A percentile compares a stretch with the other conserved stretches of the same genome.
These are phyloP conservation scores for Phlogophora meticulosa DNA, from an alignment of 2,888 invertebrate genomes.

Conservation along the genomic window DNA sequence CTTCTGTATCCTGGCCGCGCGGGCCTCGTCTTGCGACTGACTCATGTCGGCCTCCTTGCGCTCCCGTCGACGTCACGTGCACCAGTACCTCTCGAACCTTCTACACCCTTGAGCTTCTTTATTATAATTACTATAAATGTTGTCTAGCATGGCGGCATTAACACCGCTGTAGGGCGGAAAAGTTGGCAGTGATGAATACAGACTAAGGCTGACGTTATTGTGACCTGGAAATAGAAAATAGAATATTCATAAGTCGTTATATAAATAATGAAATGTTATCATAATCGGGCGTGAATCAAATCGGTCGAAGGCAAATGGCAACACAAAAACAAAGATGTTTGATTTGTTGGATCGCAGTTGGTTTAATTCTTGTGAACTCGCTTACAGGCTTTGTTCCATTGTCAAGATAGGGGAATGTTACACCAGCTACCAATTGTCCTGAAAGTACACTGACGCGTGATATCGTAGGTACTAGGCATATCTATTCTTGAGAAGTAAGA, in stretches of 20 bases:
- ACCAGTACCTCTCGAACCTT: slow-evolving; percentile 75
- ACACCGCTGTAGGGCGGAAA: slow-evolving; percentile 86
- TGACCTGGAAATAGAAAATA: slow-evolving; percentile 80
- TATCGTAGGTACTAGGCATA: slow-evolving; percentile 14
- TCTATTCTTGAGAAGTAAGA: slow-evolving; percentile 22
- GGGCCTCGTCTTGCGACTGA: slow-evolving; percentile 87
- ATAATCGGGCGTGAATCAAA: slow-evolving; percentile 66
- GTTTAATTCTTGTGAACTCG: slow-evolving; percentile 73
- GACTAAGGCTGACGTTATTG: slow-evolving; percentile 78
- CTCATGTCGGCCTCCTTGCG: slow-evolving; percentile 79
- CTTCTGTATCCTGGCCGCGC: slow-evolving; percentile 92
- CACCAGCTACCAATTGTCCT: slow-evolving; percentile 53
- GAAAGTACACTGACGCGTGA: slow-evolving; percentile 29
- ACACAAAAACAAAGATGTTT: slow-evolving; percentile 83
- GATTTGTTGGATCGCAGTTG: slow-evolving; percentile 70
- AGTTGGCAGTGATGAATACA: slow-evolving; percentile 88
- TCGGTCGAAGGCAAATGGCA: slow-evolving; percentile 72
- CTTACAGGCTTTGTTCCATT: slow-evolving; percentile 83
- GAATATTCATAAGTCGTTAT: slow-evolving; percentile 30
- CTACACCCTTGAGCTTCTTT: slow-evolving; percentile 73
- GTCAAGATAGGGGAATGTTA: slow-evolving; percentile 77
- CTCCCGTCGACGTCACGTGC: slow-evolving; percentile 81
- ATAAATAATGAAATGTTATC: slow-evolving; percentile 48
- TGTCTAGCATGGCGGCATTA: slow-evolving; percentile 88
- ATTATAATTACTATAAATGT: slow-evolving; percentile 76